These are phyloP conservation scores for Peromyscus nudipes DNA, from an alignment of 2,797 vertebrate genomes.

Conservation along the genomic window DNA sequence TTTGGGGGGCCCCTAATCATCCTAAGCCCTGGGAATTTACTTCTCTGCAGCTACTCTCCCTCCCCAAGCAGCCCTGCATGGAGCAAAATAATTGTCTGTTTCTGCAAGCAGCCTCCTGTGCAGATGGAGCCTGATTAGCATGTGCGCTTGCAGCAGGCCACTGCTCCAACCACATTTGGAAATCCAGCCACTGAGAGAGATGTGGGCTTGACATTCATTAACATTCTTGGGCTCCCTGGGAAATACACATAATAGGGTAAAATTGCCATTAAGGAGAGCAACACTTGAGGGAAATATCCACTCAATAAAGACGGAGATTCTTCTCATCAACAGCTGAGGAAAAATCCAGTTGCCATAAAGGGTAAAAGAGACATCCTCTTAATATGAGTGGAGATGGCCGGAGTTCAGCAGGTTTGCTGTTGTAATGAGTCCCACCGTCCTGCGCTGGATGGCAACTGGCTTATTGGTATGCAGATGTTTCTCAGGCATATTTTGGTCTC, in stretches of 20 bases:
- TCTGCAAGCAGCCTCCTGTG: constrained; percentile 87
- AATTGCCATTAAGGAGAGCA: constrained; percentile 81
- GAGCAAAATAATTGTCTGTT: constrained; percentile 86
- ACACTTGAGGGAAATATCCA: constrained; percentile 84
- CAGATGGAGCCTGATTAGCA: constrained; percentile 86
- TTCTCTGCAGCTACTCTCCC: constrained; percentile 87
- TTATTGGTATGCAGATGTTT: constrained; percentile 79
- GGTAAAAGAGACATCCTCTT: constrained; percentile 80
- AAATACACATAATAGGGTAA: constrained; percentile 82
- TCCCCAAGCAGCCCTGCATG: constrained; percentile 80
- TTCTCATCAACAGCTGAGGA: constrained; percentile 82
- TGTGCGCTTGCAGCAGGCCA: constrained; percentile 76
- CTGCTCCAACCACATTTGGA: constrained; percentile 81
- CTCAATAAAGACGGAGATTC: constrained; percentile 80
- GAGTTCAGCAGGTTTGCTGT: constrained; percentile 76
- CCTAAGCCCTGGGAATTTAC: constrained; percentile 87
- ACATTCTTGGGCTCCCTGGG: constrained; percentile 80
- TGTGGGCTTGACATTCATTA: constrained; percentile 80
- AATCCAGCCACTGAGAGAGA: constrained; percentile 83
- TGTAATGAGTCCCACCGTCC: constrained; percentile 69
- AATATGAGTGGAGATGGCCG: constrained; percentile 72
- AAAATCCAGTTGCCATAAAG: constrained; percentile 79
- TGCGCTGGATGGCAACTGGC: constrained; percentile 53
- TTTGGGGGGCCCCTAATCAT: constrained; percentile 85
- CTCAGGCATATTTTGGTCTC: constrained; percentile 73